phyloP scores from a whole-genome alignment of 2,797 vertebrate genomes.

The Chrosomus eos region DNA sequence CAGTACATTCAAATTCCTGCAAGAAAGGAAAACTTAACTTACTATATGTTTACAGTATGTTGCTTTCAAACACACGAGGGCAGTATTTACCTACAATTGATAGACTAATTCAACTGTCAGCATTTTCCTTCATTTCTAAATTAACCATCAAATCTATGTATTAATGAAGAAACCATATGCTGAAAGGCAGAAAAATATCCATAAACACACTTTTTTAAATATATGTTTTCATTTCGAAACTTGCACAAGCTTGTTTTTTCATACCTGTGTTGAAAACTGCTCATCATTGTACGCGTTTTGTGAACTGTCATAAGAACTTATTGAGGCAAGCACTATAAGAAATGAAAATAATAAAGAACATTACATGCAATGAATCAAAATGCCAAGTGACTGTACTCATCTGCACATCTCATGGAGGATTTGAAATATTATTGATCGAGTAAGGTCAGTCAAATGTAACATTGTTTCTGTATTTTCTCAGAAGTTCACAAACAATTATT shows the following conservation, averaged over 20 bases:
- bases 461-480: neutral
- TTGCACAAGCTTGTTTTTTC: neutral
- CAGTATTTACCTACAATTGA: slow-evolving; percentile 28
- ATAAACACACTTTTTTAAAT: neutral
- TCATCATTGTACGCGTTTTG: slow-evolving; percentile 53
- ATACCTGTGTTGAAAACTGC: slow-evolving; percentile 47
- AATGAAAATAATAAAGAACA: neutral
- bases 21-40: neutral
- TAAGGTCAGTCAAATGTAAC: neutral
- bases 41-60: neutral
- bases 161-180: neutral
- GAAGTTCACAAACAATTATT: neutral
- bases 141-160: neutral
- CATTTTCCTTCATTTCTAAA: neutral
- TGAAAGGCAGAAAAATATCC: neutral
- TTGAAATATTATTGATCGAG: neutral
- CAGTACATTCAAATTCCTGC: slow-evolving; percentile 60
- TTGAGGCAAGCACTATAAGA: slow-evolving; percentile 16
- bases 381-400: slow-evolving; percentile 65
- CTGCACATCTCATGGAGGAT: slow-evolving; percentile 24
- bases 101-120: neutral
- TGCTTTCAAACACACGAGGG: slow-evolving; percentile 55
- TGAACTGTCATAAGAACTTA: slow-evolving; percentile 48
- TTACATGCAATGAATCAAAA: neutral
- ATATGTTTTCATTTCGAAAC: neutral